phyloP scores from a whole-genome alignment of 2,888 invertebrate genomes.

The Lathronympha strigana region DNA sequence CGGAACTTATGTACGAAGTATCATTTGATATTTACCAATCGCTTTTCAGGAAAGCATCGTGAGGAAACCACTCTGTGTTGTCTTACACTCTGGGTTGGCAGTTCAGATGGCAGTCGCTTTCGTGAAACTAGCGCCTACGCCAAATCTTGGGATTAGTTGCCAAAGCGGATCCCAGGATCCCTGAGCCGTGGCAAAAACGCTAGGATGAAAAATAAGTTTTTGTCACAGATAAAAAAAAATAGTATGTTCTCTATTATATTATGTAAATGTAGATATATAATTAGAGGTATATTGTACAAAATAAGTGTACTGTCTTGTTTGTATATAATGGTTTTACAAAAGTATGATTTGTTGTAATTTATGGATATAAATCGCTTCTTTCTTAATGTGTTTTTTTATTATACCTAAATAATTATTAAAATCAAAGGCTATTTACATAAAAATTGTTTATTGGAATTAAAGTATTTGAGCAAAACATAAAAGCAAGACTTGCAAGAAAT shows the following conservation, averaged over 20 bases:
- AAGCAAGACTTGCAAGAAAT: background rate
- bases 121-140: too few species aligned
- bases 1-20: too few species aligned
- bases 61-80: too few species aligned
- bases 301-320: slow-evolving; percentile 10
- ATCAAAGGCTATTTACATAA: background rate
- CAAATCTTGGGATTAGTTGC: too few species aligned
- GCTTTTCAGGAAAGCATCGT: too few species aligned
- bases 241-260: background rate
- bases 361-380: slow-evolving; percentile 18
- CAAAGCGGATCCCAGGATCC: too few species aligned
- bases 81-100: too few species aligned
- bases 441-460: slow-evolving; percentile 1
- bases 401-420: background rate
- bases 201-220: too few species aligned
- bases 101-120: too few species aligned
- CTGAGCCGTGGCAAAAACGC: too few species aligned
- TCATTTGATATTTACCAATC: too few species aligned
- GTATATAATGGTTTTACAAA: slow-evolving; percentile 26
- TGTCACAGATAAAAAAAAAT: too few species aligned
- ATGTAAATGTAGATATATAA: background rate
- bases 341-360: slow-evolving; percentile 16
- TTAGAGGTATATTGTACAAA: slow-evolving; percentile 12
- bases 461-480: slow-evolving; percentile 14
- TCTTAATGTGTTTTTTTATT: background rate